Percentiles rank a stretch among this genome's conserved stretches.
Conservation (phyloP, 23 tunicate species). For the Botrylloides violaceus region DNA sequence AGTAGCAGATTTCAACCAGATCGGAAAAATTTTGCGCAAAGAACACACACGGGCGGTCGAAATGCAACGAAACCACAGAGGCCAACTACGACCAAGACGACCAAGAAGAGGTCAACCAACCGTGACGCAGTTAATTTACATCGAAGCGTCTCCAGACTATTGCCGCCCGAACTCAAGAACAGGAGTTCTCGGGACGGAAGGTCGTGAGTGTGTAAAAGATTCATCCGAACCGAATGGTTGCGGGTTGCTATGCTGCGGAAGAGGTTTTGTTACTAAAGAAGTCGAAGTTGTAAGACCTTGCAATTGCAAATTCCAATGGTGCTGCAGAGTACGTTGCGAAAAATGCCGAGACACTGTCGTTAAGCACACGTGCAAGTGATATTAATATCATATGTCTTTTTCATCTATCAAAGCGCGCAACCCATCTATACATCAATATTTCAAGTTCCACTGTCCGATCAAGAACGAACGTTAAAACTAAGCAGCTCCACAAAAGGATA, state of each 20-base stretch:
- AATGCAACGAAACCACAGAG: slow-evolving; percentile 35
- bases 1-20: slow-evolving; percentile 57
- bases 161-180: slow-evolving; percentile 42
- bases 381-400: slow-evolving; percentile 6
- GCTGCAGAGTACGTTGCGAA: slow-evolving; percentile 87
- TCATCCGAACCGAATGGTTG: slow-evolving; percentile 79
- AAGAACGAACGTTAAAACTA: too few species aligned
- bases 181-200: slow-evolving; percentile 70
- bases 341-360: slow-evolving; percentile 43
- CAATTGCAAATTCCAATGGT: slow-evolving; percentile 90
- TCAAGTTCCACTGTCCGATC: too few species aligned
- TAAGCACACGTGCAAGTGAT: slow-evolving; percentile 74
- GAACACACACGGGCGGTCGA: slow-evolving; percentile 53
- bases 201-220: slow-evolving; percentile 59
- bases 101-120: neutral
- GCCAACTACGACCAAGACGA: slow-evolving; percentile 30
- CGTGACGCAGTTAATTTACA: slow-evolving; percentile 40
- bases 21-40: slow-evolving; percentile 60
- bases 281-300: slow-evolving; percentile 66
- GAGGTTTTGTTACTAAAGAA: slow-evolving; percentile 47
- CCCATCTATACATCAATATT: neutral
- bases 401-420: neutral
- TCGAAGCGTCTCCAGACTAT: slow-evolving; percentile 89
- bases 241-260: slow-evolving; percentile 80
- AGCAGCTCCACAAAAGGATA: too few species aligned